phyloP scores from a whole-genome alignment of 2,888 invertebrate genomes.

The Pterostichus madidus region DNA sequence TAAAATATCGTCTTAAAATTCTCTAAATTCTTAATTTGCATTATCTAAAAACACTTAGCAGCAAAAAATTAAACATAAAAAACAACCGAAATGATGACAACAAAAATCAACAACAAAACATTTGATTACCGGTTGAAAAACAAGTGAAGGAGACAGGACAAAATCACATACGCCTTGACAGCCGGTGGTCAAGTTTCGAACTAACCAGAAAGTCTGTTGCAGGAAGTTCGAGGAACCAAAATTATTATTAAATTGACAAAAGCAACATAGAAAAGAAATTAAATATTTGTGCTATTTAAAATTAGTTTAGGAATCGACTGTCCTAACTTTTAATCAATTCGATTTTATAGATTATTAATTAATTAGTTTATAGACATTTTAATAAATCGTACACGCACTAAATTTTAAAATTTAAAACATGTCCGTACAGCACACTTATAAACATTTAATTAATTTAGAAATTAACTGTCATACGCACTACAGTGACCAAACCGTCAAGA shows the following conservation, averaged over 20 bases:
- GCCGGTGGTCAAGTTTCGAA: conserved; percentile 49
- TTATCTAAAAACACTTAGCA: no score
- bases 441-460: no score
- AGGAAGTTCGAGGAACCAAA: conserved; percentile 47
- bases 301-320: background rate
- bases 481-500: background rate
- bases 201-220: conserved; percentile 6
- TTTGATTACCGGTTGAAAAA: conserved; percentile 29
- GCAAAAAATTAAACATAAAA: background rate
- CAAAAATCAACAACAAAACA: conserved; percentile 16
- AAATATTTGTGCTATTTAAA: background rate
- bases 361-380: no score
- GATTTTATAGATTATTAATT: background rate
- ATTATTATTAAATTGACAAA: conserved; percentile 25
- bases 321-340: background rate
- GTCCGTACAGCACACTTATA: no score
- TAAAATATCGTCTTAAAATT: no score
- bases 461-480: background rate
- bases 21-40: no score
- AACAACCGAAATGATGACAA: background rate
- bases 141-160: conserved; percentile 9
- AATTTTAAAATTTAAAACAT: background rate
- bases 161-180: conserved; percentile 57
- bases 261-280: background rate
- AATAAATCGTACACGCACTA: background rate